Percentiles rank a stretch among this genome's conserved stretches.
These are phyloP conservation scores for Maccullochella peelii DNA, from an alignment of 2,113 vertebrate species.

Conservation along the genomic window DNA sequence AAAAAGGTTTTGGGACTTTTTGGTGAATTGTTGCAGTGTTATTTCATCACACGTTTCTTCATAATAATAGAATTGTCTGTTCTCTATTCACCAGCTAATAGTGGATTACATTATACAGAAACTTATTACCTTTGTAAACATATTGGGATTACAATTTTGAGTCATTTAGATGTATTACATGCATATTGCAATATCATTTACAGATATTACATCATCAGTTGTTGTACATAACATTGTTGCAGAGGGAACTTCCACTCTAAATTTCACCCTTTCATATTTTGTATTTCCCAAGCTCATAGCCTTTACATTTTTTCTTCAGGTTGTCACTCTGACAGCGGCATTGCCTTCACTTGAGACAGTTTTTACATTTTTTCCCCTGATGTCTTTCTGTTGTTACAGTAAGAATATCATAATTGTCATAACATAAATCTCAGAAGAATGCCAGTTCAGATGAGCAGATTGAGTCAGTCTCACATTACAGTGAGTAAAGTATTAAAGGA, in stretches of 20 bases:
- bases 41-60: constrained; percentile 43
- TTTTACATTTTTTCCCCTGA: neutral
- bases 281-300: neutral
- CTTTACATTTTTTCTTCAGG: neutral
- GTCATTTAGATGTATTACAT: neutral
- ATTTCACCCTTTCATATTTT: neutral
- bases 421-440: neutral
- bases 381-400: neutral
- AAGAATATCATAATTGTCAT: neutral
- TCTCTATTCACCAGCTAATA: neutral
- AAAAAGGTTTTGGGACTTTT: neutral
- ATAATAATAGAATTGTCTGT: neutral
- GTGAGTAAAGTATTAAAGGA: neutral
- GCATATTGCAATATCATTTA: neutral
- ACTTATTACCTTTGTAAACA: neutral
- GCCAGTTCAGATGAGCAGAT: neutral
- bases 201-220: constrained; percentile 8
- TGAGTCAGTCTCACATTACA: neutral
- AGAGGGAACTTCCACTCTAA: neutral
- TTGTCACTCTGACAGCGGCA: neutral
- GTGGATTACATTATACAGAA: neutral
- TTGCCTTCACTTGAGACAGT: neutral
- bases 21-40: constrained; percentile 4
- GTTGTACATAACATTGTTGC: neutral
- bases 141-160: neutral